Percentiles rank a stretch among this genome's conserved stretches.
Conservation (phyloP, 2,797 vertebrate genomes). For the Amphiprion clarkii region DNA sequence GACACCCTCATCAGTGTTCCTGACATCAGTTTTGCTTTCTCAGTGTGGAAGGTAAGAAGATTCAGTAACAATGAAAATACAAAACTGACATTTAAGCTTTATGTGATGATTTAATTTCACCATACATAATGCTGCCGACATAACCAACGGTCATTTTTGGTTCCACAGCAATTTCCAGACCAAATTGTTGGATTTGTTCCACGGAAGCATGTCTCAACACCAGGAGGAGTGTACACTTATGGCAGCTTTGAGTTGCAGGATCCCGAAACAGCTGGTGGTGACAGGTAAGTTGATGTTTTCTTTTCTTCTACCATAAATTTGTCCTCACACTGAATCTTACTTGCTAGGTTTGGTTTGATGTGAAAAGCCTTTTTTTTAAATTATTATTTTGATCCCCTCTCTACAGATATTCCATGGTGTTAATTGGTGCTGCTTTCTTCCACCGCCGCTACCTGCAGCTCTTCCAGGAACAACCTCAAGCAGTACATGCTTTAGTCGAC, state of each 20-base stretch:
- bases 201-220: constrained; percentile 90
- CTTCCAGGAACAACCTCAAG: constrained; percentile 89
- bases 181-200: constrained; percentile 96
- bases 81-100: background rate
- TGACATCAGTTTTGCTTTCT: constrained; percentile 94
- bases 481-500: constrained; percentile 89
- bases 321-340: background rate
- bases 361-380: background rate
- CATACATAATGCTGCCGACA: background rate
- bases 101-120: background rate
- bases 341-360: background rate
- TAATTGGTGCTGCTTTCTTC: constrained; percentile 95
- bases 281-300: constrained; percentile 73
- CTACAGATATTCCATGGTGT: constrained; percentile 92
- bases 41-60: constrained; percentile 94
- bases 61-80: background rate
- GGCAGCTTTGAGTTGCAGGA: constrained; percentile 94
- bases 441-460: constrained; percentile 89
- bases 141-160: background rate
- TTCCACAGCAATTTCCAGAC: constrained; percentile 92
- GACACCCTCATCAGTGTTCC: constrained; percentile 93
- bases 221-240: constrained; percentile 91
- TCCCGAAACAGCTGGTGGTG: constrained; percentile 88
- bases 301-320: background rate
- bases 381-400: background rate